Evolutionary conservation across 37 sponge, comb jelly and placozoan genomes (phyloP).

Genomic region (Geodia barretti): DNA sequence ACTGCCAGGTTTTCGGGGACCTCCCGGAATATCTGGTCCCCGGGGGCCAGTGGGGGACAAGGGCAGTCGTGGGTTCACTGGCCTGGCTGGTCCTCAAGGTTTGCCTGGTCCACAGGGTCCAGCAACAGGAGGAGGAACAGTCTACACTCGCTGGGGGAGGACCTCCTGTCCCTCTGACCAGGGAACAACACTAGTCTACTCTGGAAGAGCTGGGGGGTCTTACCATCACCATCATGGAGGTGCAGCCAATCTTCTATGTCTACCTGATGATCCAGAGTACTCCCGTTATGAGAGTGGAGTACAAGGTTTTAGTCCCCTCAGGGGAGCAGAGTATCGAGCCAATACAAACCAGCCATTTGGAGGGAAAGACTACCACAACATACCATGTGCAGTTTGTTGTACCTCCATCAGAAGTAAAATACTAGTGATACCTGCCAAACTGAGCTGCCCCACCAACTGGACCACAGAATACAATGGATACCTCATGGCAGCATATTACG

Average conservation of each 20-base stretch:
- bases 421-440: constrained; percentile 32
- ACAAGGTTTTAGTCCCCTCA: constrained; percentile 5
- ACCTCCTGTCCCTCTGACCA: constrained; percentile 2
- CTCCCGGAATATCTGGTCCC: no score
- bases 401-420: constrained; percentile 1
- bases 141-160: no score
- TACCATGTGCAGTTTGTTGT: constrained; percentile 52
- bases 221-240: neutral
- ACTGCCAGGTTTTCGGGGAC: no score
- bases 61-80: no score
- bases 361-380: constrained; percentile 4
- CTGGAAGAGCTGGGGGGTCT: neutral
- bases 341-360: no score
- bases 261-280: constrained; percentile 21
- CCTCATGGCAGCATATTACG: constrained; percentile 15
- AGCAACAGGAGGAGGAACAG: no score
- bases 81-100: no score
- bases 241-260: constrained; percentile 3
- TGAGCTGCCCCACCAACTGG: constrained; percentile 28
- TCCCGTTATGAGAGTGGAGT: constrained; percentile 11
- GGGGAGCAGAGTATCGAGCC: constrained; percentile 50
- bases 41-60: no score
- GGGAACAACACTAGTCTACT: constrained; percentile 5
- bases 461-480: constrained; percentile 50
- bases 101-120: no score